Evolutionary conservation across 1,140 invertebrate species (phyloP).

Genomic region (Caenorhabditis remanei): DNA sequence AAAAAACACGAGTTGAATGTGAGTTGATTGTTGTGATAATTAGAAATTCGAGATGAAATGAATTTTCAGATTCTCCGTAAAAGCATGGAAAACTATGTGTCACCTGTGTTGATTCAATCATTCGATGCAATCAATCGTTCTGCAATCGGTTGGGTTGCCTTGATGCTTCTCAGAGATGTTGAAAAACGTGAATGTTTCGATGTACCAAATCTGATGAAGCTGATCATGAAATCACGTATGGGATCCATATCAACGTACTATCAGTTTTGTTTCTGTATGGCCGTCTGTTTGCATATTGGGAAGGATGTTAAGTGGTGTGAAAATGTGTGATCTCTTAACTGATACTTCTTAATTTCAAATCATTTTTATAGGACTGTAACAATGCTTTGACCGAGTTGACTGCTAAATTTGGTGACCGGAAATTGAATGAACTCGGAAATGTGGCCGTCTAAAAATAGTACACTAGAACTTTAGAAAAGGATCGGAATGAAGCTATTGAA

Average conservation of each 20-base stretch:
- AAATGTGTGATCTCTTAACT: not conserved
- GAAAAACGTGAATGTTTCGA: slow-evolving; percentile 55
- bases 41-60: not conserved
- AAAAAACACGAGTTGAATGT: not conserved
- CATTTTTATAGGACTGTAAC: slow-evolving; percentile 1
- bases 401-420: not conserved
- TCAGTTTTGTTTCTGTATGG: slow-evolving; percentile 16
- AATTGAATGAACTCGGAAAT: slow-evolving; percentile 19
- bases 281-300: slow-evolving; percentile 2
- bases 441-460: not conserved
- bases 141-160: slow-evolving; percentile 42
- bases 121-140: slow-evolving; percentile 26
- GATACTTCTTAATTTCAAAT: not conserved
- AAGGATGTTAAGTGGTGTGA: slow-evolving; percentile 17
- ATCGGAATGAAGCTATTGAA: too few relatives aligned
- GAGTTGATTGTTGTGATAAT: not conserved
- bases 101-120: slow-evolving; percentile 32
- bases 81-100: slow-evolving; percentile 11
- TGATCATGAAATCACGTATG: slow-evolving; percentile 24
- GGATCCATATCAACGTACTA: slow-evolving; percentile 1
- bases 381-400: not conserved
- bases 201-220: slow-evolving; percentile 45
- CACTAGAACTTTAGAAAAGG: too few relatives aligned
- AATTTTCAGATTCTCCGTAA: slow-evolving; percentile 7
- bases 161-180: slow-evolving; percentile 45